phyloP scores from a whole-genome alignment of 2,797 vertebrate species.

The Platyrinchus mystaceus region DNA sequence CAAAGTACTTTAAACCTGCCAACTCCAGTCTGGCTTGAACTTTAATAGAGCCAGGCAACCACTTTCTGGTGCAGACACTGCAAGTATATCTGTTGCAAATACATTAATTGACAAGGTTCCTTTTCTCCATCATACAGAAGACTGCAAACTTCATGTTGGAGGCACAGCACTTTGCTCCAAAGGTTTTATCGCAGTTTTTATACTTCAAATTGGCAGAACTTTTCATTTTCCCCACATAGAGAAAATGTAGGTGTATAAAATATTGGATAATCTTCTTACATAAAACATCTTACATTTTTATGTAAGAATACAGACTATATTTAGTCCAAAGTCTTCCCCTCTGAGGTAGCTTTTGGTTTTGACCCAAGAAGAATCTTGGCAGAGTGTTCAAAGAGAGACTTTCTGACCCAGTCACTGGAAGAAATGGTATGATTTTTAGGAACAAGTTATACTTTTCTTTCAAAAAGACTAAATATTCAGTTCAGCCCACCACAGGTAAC shows the following conservation, averaged over 20 bases:
- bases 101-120: background rate
- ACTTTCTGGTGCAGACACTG: constrained; percentile 24
- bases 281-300: constrained; percentile 1
- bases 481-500: background rate
- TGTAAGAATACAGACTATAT: constrained; percentile 1
- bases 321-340: constrained; percentile 8
- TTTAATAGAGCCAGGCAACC: constrained; percentile 55
- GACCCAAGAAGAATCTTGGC: background rate
- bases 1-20: constrained; percentile 57
- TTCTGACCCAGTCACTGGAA: background rate
- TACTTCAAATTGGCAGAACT: background rate
- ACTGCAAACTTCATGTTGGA: background rate
- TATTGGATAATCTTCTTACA: background rate
- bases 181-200: background rate
- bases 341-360: background rate
- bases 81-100: constrained; percentile 35
- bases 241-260: constrained; percentile 18
- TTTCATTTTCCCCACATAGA: background rate
- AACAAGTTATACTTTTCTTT: background rate
- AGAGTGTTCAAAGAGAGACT: background rate
- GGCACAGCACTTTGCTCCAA: background rate
- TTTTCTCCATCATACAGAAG: constrained; percentile 2
- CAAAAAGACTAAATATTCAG: background rate
- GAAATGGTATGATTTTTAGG: background rate
- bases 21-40: constrained; percentile 49